Base-by-base conservation (phyloP, 92 coral and sea anemone genomes). In the Isaurus tuberculatus region DNA sequence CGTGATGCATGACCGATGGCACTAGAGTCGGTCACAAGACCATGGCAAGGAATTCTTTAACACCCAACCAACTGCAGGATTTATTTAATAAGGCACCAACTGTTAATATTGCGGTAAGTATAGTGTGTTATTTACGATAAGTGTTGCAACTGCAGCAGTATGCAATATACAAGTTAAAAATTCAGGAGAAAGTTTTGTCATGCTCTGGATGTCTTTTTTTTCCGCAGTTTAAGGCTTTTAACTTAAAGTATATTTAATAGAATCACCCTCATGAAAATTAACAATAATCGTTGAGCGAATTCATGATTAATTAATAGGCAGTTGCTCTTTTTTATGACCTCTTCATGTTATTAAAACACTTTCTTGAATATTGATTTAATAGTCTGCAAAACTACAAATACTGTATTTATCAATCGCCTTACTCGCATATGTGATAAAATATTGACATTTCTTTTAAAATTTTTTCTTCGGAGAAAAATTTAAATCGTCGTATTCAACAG, bases 41-140 rank as follows among this genome's bases (percentile, higher is more conserved):
- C 79, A 97, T 94, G 99, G 97, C 77, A 70, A 88, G 90, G 16
- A 85, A 65, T 37, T 84, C 97, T 10, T 37, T 94, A 29, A 91
- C 94, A 44, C 98, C 96, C 27, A 87, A 97, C 42, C 89, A 93
- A 57, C 83, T 97, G 65, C 85, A 92, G 67, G 72, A 73, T 34
- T 34, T 85, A 14, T 90, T 97, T 42, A 89, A 91, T 77, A 94
- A 92, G 85, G 97, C 98, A 61, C 85, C 90, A 3, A 79, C 93
- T 14, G 80, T 92, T 22, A 85, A 86, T 36, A 86, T 93, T 72
- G 85, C 92, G 93, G 99, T 97, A 83, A 89, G 93, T 89, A 11
- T 0, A 67, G 19, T 4, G n/a, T 33, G 26, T 46, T 3, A 42
- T 74, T 16, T 57, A 32, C 10, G 30, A 36, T 19, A 55, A 20